A percentile compares a stretch with the other conserved stretches of the same genome.
Conservation (phyloP, 2,797 vertebrate species). For the Dendrocincla fuliginosa region DNA sequence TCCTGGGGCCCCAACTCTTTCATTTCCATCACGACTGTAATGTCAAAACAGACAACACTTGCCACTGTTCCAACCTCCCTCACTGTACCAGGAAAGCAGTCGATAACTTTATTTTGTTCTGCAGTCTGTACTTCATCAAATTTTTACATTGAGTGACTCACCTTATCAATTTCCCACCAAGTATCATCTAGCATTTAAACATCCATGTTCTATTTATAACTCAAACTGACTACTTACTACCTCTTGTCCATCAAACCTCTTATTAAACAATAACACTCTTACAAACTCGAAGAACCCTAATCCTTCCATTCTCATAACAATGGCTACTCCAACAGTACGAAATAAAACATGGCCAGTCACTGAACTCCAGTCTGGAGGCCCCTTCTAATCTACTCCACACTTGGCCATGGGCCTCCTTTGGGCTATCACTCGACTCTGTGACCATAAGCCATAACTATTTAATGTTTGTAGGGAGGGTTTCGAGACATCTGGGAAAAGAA, state of each 20-base stretch:
- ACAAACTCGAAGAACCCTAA: not conserved
- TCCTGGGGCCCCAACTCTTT: not conserved
- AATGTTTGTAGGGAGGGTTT: not conserved
- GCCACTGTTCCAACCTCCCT: not conserved
- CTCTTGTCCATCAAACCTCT: not conserved
- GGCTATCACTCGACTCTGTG: not conserved
- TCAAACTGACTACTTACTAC: not conserved
- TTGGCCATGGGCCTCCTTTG: not conserved
- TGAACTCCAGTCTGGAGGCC: not conserved
- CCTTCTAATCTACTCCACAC: not conserved
- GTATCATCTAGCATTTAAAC: not conserved
- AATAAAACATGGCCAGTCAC: not conserved
- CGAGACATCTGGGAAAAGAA: not conserved
- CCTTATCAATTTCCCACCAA: not conserved
- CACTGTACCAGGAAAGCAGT: not conserved
- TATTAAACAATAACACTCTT: not conserved
- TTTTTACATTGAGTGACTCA: not conserved
- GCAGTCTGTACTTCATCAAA: not conserved
- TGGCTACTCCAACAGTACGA: not conserved
- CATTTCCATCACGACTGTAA: not conserved
- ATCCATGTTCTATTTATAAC: not conserved
- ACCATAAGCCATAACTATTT: not conserved
- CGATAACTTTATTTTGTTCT: not conserved
- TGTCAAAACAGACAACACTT: not conserved
- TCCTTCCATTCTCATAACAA: rapidly evolving